These are phyloP conservation scores for Harpagifer antarcticus DNA, from an alignment of 2,797 vertebrate genomes.

Conservation along the genomic window DNA sequence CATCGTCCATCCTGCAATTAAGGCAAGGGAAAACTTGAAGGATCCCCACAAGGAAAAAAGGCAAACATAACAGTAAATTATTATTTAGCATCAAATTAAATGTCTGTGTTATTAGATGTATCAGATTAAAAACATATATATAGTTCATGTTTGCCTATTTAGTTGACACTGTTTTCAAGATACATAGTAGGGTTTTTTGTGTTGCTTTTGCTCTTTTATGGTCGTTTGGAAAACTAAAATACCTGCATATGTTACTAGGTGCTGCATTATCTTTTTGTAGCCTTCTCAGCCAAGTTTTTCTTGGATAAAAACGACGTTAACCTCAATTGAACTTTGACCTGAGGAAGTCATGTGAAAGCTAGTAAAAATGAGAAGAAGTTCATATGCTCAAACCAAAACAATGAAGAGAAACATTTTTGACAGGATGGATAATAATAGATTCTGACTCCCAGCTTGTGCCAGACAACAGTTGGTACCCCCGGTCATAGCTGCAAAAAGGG, in stretches of 20 bases:
- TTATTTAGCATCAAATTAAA: neutral
- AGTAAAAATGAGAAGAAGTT: neutral
- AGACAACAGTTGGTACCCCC: conserved; percentile 72
- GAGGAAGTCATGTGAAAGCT: neutral
- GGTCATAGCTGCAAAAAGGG: conserved; percentile 46
- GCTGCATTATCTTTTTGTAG: neutral
- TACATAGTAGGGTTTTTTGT: neutral
- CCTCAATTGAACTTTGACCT: neutral
- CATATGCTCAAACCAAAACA: conserved; percentile 17
- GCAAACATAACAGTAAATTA: neutral
- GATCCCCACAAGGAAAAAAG: neutral
- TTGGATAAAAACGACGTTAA: neutral
- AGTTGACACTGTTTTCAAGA: neutral
- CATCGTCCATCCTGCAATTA: conserved; percentile 41
- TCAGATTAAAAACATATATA: neutral
- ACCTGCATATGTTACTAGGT: neutral
- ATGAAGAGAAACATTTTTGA: conserved; percentile 32
- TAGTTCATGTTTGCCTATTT: neutral
- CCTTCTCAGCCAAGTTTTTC: neutral
- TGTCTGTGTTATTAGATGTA: no score
- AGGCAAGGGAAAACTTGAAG: conserved; percentile 1
- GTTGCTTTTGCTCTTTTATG: neutral
- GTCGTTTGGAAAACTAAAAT: neutral
- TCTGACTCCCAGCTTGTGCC: conserved; percentile 22
- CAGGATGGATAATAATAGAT: conserved; percentile 65